A percentile compares a stretch with the other conserved stretches of the same genome.
phyloP scores from a whole-genome alignment of 1,140 invertebrate genomes.

The Drosophila bifasciata region DNA sequence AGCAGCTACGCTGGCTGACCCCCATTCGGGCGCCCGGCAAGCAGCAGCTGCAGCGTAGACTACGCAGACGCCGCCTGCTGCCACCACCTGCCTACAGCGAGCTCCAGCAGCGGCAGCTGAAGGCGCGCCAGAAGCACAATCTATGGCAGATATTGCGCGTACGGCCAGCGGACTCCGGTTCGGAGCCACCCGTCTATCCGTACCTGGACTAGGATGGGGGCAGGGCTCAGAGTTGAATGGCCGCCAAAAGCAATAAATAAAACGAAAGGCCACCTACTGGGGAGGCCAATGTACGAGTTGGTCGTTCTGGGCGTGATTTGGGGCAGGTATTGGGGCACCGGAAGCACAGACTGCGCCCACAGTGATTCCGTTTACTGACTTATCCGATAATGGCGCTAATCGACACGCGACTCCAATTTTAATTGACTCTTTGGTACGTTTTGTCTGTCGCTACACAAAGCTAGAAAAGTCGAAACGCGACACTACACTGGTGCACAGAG shows the following conservation, averaged over 20 bases:
- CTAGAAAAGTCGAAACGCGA: neutral
- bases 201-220: slow-evolving; percentile 52
- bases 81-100: slow-evolving; percentile 63
- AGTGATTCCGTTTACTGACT: slow-evolving; percentile 30
- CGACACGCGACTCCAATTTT: slow-evolving; percentile 69
- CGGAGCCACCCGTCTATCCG: slow-evolving; percentile 59
- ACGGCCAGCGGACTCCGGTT: slow-evolving; percentile 3
- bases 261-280: slow-evolving; percentile 29
- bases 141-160: slow-evolving; percentile 62
- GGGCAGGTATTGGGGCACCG: slow-evolving; percentile 29
- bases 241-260: slow-evolving; percentile 58
- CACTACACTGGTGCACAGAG: too few relatives aligned
- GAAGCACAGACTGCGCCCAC: slow-evolving; percentile 51
- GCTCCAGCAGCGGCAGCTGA: slow-evolving; percentile 15
- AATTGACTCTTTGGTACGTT: slow-evolving; percentile 42
- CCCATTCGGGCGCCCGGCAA: slow-evolving; percentile 27
- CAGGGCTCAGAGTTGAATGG: slow-evolving; percentile 30
- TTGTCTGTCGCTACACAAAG: neutral
- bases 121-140: slow-evolving; percentile 17
- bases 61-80: slow-evolving; percentile 22
- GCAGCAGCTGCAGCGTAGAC: neutral
- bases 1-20: slow-evolving; percentile 57
- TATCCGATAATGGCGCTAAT: slow-evolving; percentile 69
- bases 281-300: slow-evolving; percentile 46
- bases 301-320: neutral